Evolutionary conservation across 2,797 vertebrate species (phyloP), one percentile per base, ranked within the genome.

Genomic region (Anabas testudineus): DNA sequence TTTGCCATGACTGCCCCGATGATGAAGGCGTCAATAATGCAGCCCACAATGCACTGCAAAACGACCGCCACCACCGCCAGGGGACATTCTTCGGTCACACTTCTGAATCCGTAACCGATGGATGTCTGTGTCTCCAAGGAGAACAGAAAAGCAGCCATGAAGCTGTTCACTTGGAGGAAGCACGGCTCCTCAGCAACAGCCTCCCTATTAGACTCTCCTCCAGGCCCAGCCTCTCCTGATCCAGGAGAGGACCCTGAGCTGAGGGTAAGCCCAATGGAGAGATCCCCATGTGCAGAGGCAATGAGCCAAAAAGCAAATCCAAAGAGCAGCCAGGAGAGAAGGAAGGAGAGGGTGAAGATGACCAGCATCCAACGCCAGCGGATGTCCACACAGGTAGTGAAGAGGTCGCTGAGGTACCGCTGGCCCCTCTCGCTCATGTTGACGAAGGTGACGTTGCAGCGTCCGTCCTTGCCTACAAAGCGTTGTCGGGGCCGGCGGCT

Each of bases 321-420:
- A 79, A 98, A 98, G 84, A 97, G 92, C 80, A 97, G 93, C 97
- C 97, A 98, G 87, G 96, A 97, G 83, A 97, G 94, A 67, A 97
- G 91, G 85, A 97, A 98, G 75, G 96, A 97, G 87, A 97, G 95
- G 74, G 95, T 96, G 91, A 98, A 98, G 87, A 98, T 90, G 87
- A 97, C 91, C 48, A 96, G 91, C 96, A 98, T 97, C 96, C 96
- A 98, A 76, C 96, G 95, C 97, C 97, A 98, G 88, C 96, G 96
- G 78, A 97, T 95, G 80, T 98, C 97, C 87, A 98, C 96, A 58
- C 97, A 98, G 42, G 97, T 98, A 80, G 97, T 98, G 90, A 98
- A 98, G 81, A 97, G 93, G 90, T 98, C 97, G 0, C 91, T 95
- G 75, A 98, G 94, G 89, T 97, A 97, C 46, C 96, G 96, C 89